These are phyloP conservation scores for Macrosiphum euphorbiae DNA, from an alignment of 2,888 invertebrate genomes.

Conservation along the genomic window DNA sequence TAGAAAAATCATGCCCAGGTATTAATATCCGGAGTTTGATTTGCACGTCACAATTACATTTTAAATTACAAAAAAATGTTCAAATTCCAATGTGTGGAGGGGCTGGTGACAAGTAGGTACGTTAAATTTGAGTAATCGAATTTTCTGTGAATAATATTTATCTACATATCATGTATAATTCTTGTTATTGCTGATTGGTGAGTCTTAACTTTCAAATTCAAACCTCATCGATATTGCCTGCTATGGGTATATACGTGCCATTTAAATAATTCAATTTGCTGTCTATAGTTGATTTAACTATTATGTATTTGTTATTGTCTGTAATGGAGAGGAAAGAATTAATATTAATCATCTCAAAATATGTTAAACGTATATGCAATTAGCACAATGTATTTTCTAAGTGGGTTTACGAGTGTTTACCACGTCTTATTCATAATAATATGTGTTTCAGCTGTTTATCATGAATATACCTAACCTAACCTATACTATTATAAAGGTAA, in stretches of 20 bases:
- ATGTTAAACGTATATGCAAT: not conserved
- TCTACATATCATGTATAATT: not conserved
- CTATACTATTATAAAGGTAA: not conserved
- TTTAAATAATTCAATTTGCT: not conserved
- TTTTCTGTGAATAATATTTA: not conserved
- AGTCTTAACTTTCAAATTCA: not conserved
- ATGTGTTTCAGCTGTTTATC: not conserved
- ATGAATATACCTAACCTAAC: not conserved
- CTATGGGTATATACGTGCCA: not conserved
- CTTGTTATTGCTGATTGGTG: not conserved
- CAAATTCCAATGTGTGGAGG: not conserved
- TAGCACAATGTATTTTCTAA: not conserved
- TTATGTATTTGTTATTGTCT: not conserved
- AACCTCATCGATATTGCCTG: not conserved
- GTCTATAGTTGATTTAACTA: not conserved
- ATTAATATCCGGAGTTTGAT: not conserved
- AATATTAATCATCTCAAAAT: not conserved
- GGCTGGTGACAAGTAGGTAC: not conserved
- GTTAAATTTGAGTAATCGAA: not conserved
- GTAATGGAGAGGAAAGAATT: not conserved
- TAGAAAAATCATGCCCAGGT: not conserved
- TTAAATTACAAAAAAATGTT: not conserved
- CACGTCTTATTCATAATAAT: not conserved
- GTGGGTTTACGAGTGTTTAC: not conserved
- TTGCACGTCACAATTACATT: not conserved